Conservation (phyloP, 2,888 invertebrate species). For the Sceliomorpha sp. region DNA sequence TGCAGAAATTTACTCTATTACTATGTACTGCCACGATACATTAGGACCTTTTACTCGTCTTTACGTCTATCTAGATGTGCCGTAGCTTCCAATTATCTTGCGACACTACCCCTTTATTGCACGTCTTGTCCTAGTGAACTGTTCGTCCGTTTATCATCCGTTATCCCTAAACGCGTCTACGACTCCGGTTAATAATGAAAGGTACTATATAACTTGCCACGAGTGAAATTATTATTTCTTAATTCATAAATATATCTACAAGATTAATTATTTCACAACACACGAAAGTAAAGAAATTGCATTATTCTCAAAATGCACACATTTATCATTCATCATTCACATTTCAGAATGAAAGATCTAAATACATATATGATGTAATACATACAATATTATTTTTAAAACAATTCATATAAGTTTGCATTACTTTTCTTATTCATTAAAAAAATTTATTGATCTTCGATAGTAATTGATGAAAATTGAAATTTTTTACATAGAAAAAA, state of each 20-base stretch:
- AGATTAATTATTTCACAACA: too few species aligned
- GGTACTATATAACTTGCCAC: constrained; percentile 16
- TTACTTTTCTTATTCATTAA: too few species aligned
- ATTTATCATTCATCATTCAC: too few species aligned
- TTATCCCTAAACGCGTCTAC: constrained; percentile 60
- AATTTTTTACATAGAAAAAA: too few species aligned
- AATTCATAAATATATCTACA: too few species aligned
- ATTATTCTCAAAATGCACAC: too few species aligned
- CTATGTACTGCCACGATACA: constrained; percentile 46
- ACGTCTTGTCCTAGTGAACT: constrained; percentile 57
- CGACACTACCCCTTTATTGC: constrained; percentile 68
- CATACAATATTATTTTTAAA: too few species aligned
- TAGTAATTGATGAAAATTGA: constrained; percentile 28
- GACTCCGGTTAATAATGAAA: constrained; percentile 46
- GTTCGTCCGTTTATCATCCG: constrained; percentile 62
- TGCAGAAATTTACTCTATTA: constrained; percentile 40
- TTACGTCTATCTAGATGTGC: constrained; percentile 60
- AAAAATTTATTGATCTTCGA: constrained; percentile 20
- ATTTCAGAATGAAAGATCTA: too few species aligned
- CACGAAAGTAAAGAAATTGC: too few species aligned
- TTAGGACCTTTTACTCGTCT: constrained; percentile 65
- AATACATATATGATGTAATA: too few species aligned
- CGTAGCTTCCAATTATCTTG: constrained; percentile 71
- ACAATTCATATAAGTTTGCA: too few species aligned
- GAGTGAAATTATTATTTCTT: neutral